These are phyloP conservation scores for Eristalis pertinax DNA, from an alignment of 2,888 invertebrate genomes.

Conservation along the genomic window DNA sequence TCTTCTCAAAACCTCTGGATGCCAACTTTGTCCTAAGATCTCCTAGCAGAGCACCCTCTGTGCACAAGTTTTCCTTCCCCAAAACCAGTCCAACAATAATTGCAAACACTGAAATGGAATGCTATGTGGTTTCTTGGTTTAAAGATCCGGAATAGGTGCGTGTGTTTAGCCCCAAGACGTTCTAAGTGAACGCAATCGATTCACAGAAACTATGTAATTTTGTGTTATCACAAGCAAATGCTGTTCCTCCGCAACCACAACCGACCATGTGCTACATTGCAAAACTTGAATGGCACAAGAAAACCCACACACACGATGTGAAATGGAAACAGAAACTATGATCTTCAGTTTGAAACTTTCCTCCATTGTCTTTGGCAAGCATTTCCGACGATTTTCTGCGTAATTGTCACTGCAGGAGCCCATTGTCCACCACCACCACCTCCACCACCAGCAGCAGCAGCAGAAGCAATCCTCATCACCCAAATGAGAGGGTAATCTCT, in stretches of 20 bases:
- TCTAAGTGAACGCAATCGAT: not conserved
- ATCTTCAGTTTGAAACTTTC: constrained; percentile 50
- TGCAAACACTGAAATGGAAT: not conserved
- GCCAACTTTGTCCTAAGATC: not conserved
- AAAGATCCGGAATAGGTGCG: not conserved
- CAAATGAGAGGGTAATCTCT: constrained; percentile 30
- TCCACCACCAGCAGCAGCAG: not conserved
- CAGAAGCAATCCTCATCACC: not conserved
- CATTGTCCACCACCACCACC: constrained; percentile 41
- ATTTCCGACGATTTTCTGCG: constrained; percentile 45
- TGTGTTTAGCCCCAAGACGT: not conserved
- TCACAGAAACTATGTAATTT: not conserved
- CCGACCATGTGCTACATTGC: constrained; percentile 41
- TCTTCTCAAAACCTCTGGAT: not conserved
- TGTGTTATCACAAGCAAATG: not conserved
- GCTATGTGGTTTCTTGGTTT: not conserved
- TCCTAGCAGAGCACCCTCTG: not conserved
- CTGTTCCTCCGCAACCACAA: constrained; percentile 27
- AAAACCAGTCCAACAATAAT: not conserved
- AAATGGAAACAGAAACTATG: not conserved
- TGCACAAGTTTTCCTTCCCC: not conserved
- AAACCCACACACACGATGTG: not conserved
- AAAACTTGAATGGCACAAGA: constrained; percentile 30
- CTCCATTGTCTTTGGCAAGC: constrained; percentile 58
- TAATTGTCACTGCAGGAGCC: constrained; percentile 54